Evolutionary conservation across 2,888 invertebrate species (phyloP).

Genomic region (Helobdella robusta): DNA sequence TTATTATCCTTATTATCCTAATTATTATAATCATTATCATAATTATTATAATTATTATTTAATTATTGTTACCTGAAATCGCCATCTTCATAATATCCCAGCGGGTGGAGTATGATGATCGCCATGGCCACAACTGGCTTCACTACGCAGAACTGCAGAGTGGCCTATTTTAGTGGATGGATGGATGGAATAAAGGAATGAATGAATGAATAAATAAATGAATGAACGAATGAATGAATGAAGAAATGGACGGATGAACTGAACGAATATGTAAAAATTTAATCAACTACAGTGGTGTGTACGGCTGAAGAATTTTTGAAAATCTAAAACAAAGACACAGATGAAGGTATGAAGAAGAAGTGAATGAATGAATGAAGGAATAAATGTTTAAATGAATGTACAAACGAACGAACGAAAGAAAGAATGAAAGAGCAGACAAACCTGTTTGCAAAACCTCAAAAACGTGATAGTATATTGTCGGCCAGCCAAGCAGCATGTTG

Average conservation of each 20-base stretch:
- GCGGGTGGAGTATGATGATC: slow-evolving; percentile 85
- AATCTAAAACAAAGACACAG: too few species aligned
- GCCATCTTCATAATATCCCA: slow-evolving; percentile 91
- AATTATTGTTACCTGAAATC: slow-evolving; percentile 71
- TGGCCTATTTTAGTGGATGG: slow-evolving; percentile 62
- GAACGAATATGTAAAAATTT: not conserved
- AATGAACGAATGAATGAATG: too few species aligned
- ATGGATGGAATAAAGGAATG: too few species aligned
- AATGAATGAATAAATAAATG: too few species aligned
- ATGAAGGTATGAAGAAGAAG: too few species aligned
- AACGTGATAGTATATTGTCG: slow-evolving; percentile 97
- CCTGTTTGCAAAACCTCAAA: slow-evolving; percentile 92
- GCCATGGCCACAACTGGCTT: slow-evolving; percentile 96
- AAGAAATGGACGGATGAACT: too few species aligned
- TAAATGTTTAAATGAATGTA: too few species aligned
- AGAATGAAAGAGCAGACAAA: too few species aligned
- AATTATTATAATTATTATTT: not conserved
- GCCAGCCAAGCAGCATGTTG: slow-evolving; percentile 91
- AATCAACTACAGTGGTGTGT: not conserved
- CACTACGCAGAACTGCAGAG: slow-evolving; percentile 93
- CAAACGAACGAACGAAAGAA: too few species aligned
- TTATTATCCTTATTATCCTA: not conserved
- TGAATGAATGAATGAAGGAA: too few species aligned
- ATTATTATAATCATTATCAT: not conserved
- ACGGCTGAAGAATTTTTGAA: not conserved